phyloP scores from a whole-genome alignment of 1,140 invertebrate genomes.

The Vanessa tameamea region DNA sequence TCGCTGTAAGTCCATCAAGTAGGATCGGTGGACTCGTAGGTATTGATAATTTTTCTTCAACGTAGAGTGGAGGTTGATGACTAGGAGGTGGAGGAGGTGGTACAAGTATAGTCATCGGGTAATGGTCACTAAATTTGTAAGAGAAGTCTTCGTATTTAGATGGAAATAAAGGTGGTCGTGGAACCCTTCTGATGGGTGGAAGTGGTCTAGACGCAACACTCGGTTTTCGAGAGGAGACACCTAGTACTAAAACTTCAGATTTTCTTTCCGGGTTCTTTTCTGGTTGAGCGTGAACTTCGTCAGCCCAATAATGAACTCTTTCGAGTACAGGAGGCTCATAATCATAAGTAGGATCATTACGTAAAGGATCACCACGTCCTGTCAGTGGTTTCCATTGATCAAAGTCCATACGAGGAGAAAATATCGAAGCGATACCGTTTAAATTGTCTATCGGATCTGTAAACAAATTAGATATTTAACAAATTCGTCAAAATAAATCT shows the following conservation, averaged over 20 bases:
- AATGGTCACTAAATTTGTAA: slow-evolving; percentile 73
- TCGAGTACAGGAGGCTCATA: slow-evolving; percentile 89
- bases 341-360: slow-evolving; percentile 90
- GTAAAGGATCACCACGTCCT: slow-evolving; percentile 87
- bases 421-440: slow-evolving; percentile 67
- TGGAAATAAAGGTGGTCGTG: slow-evolving; percentile 48
- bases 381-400: slow-evolving; percentile 88
- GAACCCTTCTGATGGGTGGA: slow-evolving; percentile 50
- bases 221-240: slow-evolving; percentile 84
- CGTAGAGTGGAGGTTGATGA: slow-evolving; percentile 50
- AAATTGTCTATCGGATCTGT: slow-evolving; percentile 52
- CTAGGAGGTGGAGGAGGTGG: slow-evolving; percentile 81
- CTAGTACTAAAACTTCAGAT: slow-evolving; percentile 85
- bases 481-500: too few species aligned
- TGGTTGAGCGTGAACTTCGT: slow-evolving; percentile 76
- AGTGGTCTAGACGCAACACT: slow-evolving; percentile 73
- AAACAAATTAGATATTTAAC: slow-evolving; percentile 28
- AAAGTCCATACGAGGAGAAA: slow-evolving; percentile 87
- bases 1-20: slow-evolving; percentile 43
- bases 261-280: slow-evolving; percentile 77
- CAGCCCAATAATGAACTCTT: slow-evolving; percentile 88
- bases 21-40: slow-evolving; percentile 51
- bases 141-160: slow-evolving; percentile 75
- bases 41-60: slow-evolving; percentile 54
- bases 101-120: slow-evolving; percentile 84